A percentile compares a stretch with the other conserved stretches of the same genome.
Conservation (phyloP, 1,140 invertebrate species). For the Drosophila mojavensis region DNA sequence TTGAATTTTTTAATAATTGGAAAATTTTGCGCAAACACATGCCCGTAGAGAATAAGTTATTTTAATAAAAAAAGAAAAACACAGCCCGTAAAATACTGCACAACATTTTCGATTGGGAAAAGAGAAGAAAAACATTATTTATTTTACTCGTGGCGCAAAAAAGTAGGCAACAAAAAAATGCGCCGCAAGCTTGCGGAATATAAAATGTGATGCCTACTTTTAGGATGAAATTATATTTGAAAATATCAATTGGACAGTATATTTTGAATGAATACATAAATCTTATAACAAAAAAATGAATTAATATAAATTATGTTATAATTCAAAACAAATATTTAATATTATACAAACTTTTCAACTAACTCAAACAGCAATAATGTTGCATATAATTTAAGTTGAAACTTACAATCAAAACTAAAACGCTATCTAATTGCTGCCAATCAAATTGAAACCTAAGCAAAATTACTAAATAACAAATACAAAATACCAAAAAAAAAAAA, state of each 20-base stretch:
- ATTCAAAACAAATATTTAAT: neutral
- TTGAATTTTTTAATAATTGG: constrained; percentile 43
- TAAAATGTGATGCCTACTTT: constrained; percentile 3
- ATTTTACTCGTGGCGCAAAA: constrained; percentile 5
- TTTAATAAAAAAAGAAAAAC: constrained; percentile 17
- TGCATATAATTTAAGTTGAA: constrained; percentile 37
- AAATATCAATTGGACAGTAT: neutral
- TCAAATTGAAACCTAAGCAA: neutral
- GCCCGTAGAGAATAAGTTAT: constrained; percentile 28
- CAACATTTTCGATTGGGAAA: neutral
- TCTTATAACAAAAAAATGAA: neutral
- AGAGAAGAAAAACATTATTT: neutral
- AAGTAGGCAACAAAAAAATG: constrained; percentile 1
- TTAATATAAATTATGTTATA: neutral
- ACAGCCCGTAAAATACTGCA: constrained; percentile 14
- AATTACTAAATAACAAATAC: constrained; percentile 6
- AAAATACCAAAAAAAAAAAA: neutral
- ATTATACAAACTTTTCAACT: neutral
- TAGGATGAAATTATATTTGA: neutral
- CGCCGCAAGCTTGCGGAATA: neutral
- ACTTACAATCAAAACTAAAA: constrained; percentile 36
- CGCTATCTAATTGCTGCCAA: constrained; percentile 30
- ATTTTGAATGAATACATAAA: too few species aligned
- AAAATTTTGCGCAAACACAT: constrained; percentile 24
- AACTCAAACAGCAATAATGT: constrained; percentile 26